phyloP scores from a whole-genome alignment of 1,140 invertebrate species.

The Zaprionus inermis region DNA sequence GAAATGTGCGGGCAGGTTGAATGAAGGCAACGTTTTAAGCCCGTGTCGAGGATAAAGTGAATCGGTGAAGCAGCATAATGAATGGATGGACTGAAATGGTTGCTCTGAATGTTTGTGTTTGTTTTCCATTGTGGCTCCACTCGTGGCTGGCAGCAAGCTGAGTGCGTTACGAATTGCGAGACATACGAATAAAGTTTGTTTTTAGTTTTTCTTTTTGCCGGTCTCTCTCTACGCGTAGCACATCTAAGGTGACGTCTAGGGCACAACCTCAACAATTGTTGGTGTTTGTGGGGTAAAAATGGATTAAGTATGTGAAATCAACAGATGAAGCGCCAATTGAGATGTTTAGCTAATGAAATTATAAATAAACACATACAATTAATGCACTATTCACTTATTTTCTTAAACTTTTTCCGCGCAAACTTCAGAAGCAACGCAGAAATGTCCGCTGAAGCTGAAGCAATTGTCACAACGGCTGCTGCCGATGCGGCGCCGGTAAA shows the following conservation, averaged over 20 bases:
- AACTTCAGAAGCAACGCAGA: conserved; percentile 17
- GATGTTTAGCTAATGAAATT: conserved; percentile 27
- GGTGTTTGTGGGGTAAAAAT: conserved; percentile 14
- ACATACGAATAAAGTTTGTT: conserved; percentile 21
- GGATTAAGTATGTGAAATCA: conserved; percentile 25
- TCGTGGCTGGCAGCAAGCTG: conserved; percentile 8
- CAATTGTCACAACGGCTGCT: conserved; percentile 60
- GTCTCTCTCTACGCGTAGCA: conserved; percentile 57
- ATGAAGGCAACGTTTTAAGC: conserved; percentile 60
- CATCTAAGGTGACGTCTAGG: conserved; percentile 78
- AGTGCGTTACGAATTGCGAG: conserved; percentile 13
- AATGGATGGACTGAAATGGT: not conserved
- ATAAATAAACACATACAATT: not conserved
- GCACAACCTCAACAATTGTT: conserved; percentile 65
- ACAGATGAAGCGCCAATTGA: conserved; percentile 18
- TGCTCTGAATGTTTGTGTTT: conserved; percentile 1
- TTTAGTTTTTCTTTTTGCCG: conserved; percentile 25
- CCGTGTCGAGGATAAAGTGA: conserved; percentile 28
- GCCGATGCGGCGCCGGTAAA: conserved; percentile 58
- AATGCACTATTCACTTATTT: not conserved
- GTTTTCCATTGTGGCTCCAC: conserved; percentile 8
- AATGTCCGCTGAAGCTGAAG: conserved; percentile 79
- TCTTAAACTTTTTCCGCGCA: conserved; percentile 10
- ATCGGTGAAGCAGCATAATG: conserved; percentile 32
- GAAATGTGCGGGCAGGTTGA: conserved; percentile 62